Base-by-base conservation (phyloP, 2,888 invertebrate species). In the Candidula unifasciata region DNA sequence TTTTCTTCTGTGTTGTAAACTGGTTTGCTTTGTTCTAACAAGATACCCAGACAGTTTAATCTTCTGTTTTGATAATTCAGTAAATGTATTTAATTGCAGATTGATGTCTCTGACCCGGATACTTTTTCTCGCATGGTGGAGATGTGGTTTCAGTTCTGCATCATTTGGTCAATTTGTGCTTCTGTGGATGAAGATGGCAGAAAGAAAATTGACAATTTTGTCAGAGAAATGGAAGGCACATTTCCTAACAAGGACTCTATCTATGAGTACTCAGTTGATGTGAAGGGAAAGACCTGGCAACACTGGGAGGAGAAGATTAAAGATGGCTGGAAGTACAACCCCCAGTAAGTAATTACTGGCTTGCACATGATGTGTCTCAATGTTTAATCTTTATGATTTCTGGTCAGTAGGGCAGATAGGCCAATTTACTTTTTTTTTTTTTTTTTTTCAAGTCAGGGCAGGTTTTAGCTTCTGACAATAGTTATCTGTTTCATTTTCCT, bases 251-350 rank as follows among this genome's bases (percentile, higher is more conserved):
- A 96, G 91, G 97, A 97, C 92, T 97, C 97, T 0, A 95, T 97
- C 16, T 97, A 97, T 93, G 97, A 98, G 93, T 98, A 98, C 94
- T 97, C 95, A 92, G 96, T 97, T n/a, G 97, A 97, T 91, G 95
- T 95, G 64, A 94, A 95, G 86, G 95, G 96, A 87, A 95, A 95
- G 52, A 94, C 95, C 85, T 96, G 97, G 94, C 94, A 95, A 79
- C 95, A 96, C 30, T 97, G 97, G 97, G 97, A 97, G 89, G 96
- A 96, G 84, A 96, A 95, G 92, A 94, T 97, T 87, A 95, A 96
- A 0, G 95, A 95, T 80, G 95, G 95, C 84, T 97, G 97, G 97
- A 95, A 95, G 93, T 97, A 95, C 90, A 95, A 96, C 84, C 93
- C 95, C 0, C 95, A 92, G 96, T 96, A 88, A 87, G 89, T 76